Conservation (phyloP, 1,140 invertebrate genomes). For the Bombus impatiens region DNA sequence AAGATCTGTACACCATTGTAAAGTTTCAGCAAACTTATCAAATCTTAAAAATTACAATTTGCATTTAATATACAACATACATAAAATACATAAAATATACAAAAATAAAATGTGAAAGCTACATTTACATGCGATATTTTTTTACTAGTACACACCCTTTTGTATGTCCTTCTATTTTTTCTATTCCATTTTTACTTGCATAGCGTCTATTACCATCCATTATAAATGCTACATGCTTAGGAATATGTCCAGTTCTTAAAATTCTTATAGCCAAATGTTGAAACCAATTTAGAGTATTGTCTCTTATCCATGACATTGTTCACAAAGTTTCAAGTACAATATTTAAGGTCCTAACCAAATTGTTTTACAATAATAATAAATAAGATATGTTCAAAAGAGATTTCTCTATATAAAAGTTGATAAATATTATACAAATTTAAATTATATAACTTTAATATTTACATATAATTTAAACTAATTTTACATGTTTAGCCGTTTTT, state of each 20-base stretch:
- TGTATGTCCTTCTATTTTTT: slow-evolving; percentile 92
- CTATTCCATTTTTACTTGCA: slow-evolving; percentile 91
- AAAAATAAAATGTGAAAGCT: slow-evolving; percentile 9
- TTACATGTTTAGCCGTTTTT: background rate
- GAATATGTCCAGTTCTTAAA: slow-evolving; percentile 91
- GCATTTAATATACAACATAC: slow-evolving; percentile 13
- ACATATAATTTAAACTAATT: background rate
- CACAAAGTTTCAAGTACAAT: background rate
- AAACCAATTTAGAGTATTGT: slow-evolving; percentile 88
- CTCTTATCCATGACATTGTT: slow-evolving; percentile 91
- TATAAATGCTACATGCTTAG: slow-evolving; percentile 97
- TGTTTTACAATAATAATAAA: background rate
- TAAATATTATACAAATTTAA: background rate
- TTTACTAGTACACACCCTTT: slow-evolving; percentile 85
- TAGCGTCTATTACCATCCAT: slow-evolving; percentile 99
- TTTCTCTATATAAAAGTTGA: background rate
- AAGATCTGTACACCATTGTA: slow-evolving; percentile 90
- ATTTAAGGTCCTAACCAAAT: background rate
- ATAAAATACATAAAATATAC: background rate
- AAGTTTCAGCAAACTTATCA: slow-evolving; percentile 96
- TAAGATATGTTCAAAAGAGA: background rate
- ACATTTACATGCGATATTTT: background rate
- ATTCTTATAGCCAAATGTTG: slow-evolving; percentile 90
- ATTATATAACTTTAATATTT: background rate
- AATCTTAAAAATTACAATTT: slow-evolving; percentile 84